These are phyloP conservation scores for Pissodes strobi DNA, from an alignment of 1,140 invertebrate species.

Conservation along the genomic window DNA sequence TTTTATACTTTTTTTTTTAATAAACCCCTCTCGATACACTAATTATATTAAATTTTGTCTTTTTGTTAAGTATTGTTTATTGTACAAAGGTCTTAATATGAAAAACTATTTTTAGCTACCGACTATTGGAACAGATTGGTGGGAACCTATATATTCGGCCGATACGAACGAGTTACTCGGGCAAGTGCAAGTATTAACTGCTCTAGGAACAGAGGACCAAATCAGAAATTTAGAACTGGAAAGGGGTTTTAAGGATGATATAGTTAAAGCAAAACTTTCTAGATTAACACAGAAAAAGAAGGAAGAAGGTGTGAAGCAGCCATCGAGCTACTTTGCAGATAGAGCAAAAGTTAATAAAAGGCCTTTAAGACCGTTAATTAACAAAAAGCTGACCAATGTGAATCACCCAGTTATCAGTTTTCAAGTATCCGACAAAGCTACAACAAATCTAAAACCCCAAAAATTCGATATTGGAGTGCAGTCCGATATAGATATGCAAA, in stretches of 20 bases:
- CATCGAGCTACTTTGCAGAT: constrained; percentile 14
- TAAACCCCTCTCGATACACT: too few relatives aligned
- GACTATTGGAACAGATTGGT: constrained; percentile 64
- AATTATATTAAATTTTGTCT: too few relatives aligned
- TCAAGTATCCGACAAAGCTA: background rate
- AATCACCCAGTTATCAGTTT: background rate
- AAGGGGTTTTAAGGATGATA: constrained; percentile 57
- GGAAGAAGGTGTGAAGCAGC: background rate
- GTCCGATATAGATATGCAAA: constrained; percentile 25
- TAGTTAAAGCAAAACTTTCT: constrained; percentile 38
- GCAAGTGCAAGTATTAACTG: constrained; percentile 61
- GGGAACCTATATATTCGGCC: constrained; percentile 60
- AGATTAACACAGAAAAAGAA: constrained; percentile 6
- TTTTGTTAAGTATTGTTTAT: too few relatives aligned
- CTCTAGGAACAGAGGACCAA: constrained; percentile 65
- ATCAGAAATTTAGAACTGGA: constrained; percentile 61
- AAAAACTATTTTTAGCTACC: constrained; percentile 62
- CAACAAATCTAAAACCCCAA: constrained; percentile 5
- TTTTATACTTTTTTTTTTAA: background rate
- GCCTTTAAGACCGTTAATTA: background rate
- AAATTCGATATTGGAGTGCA: constrained; percentile 36
- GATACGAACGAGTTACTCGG: constrained; percentile 55
- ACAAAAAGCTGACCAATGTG: background rate
- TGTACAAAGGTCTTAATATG: too few relatives aligned
- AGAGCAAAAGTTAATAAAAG: constrained; percentile 9